Base-by-base conservation (phyloP, 2,113 vertebrate genomes). In the Semicossyphus pulcher region DNA sequence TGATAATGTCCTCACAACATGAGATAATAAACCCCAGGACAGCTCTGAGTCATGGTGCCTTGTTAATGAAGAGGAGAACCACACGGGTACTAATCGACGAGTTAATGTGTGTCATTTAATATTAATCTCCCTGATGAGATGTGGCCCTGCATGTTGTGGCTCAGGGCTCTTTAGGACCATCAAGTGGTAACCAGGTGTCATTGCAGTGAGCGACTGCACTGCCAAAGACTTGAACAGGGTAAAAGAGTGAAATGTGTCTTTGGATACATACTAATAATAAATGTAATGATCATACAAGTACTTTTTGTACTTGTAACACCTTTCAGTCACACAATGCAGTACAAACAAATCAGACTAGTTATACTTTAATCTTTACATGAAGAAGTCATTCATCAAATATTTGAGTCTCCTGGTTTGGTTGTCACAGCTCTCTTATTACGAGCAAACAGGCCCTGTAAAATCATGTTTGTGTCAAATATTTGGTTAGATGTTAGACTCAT, bases 121-220 rank as follows among this genome's bases (percentile, higher is more conserved):
- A 20, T 21, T 37, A 7, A 61, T 51, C 42, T 59, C 7, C 36
- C 25, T 36, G 4, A 11, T 54, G 36, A 49, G 16, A 44, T 52
- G 28, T 61, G 15, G 20, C 20, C 8, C 48, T 36, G 21, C 8
- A 29, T 59, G 2, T 5, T 5, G 25, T 51, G 28, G 44, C 23
- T 42, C 23, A 3, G 11, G 23, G 85, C 60, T 86, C 79, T 37
- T 58, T 42, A 81, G 78, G 79, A 77, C 2, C 83, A 78, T 59
- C 87, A 65, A 78, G 86, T 88, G 84, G 86, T 68, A 58, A 56
- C 23, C 0, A 1, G 59, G 32, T 42, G 67, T 58, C 47, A 72
- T 12, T 81, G 69, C 76, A 69, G 44, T n/a, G n/a, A 21, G n/a
- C 7, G 16, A 2, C 1, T 42, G 5, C 5, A 7, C 16, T n/a